Percentiles rank a stretch among this genome's conserved stretches.
These are phyloP conservation scores for Ceratoteleas bidentatus DNA, from an alignment of 1,140 invertebrate species.

Conservation along the genomic window DNA sequence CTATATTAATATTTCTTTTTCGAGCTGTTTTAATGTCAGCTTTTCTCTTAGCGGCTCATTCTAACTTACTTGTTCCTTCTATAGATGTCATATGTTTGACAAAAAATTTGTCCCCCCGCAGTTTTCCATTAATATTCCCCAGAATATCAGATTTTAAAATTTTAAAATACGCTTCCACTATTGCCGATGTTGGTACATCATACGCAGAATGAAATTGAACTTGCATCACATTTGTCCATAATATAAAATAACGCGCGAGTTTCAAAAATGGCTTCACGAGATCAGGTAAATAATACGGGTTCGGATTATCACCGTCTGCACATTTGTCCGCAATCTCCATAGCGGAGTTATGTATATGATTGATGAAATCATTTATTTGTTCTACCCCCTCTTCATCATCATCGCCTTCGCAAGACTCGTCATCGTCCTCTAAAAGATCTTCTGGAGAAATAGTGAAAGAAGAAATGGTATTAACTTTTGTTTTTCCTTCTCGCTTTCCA, in stretches of 20 bases:
- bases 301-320: not conserved
- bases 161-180: conserved; percentile 29
- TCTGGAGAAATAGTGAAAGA: too few species aligned
- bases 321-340: not conserved
- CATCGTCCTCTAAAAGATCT: too few species aligned
- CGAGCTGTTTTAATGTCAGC: not conserved
- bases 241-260: not conserved
- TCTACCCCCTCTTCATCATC: too few species aligned
- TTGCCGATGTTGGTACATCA: conserved; percentile 10
- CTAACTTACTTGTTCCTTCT: conserved; percentile 16
- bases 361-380: too few species aligned
- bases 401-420: too few species aligned
- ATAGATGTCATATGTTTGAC: conserved; percentile 19
- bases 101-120: conserved; percentile 26
- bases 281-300: not conserved
- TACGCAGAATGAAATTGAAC: not conserved
- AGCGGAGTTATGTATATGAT: too few species aligned
- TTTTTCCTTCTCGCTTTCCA: too few species aligned
- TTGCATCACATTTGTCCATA: conserved; percentile 1
- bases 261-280: not conserved
- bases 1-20: conserved; percentile 2
- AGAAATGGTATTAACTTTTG: too few species aligned
- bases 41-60: conserved; percentile 2
- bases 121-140: not conserved
- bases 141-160: conserved; percentile 10